A percentile compares a stretch with the other conserved stretches of the same genome.
phyloP scores from a whole-genome alignment of 2,113 vertebrate species.

The Melanostigma gelatinosum region DNA sequence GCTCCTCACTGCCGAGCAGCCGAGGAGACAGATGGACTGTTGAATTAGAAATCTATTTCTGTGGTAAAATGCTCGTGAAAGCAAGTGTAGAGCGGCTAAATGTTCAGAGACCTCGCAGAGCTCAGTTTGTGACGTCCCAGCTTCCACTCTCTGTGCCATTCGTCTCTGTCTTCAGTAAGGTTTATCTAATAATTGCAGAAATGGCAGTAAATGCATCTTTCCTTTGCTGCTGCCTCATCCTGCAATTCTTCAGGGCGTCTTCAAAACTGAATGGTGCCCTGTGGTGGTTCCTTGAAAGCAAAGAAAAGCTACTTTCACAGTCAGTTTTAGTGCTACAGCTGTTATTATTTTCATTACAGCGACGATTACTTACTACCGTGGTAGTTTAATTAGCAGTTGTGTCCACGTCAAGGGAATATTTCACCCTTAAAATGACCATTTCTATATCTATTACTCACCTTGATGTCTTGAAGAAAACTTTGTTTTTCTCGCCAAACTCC shows the following conservation, averaged over 20 bases:
- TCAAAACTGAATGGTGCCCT: not conserved
- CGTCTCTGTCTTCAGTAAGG: not conserved
- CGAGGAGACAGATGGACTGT: conserved; percentile 61
- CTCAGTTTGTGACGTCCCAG: not conserved
- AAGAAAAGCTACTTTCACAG: not conserved
- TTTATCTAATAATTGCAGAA: not conserved
- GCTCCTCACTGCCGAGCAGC: conserved; percentile 35
- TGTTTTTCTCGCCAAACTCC: too few relatives aligned
- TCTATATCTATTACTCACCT: not conserved
- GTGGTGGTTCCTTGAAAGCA: not conserved
- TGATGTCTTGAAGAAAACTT: too few relatives aligned
- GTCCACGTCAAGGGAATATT: not conserved
- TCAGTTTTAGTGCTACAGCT: not conserved
- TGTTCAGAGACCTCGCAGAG: not conserved
- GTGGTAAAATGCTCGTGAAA: conserved; percentile 5
- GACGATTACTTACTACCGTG: not conserved
- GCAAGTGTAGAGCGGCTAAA: conserved; percentile 10
- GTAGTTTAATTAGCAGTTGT: too few relatives aligned
- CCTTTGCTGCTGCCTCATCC: too few relatives aligned
- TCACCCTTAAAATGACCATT: not conserved
- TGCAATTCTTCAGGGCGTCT: too few relatives aligned
- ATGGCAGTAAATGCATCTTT: not conserved
- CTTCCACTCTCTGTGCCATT: not conserved
- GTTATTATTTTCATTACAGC: not conserved
- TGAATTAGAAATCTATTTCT: conserved; percentile 53